phyloP scores from a whole-genome alignment of 2,888 invertebrate species.

The Thalpophila matura region DNA sequence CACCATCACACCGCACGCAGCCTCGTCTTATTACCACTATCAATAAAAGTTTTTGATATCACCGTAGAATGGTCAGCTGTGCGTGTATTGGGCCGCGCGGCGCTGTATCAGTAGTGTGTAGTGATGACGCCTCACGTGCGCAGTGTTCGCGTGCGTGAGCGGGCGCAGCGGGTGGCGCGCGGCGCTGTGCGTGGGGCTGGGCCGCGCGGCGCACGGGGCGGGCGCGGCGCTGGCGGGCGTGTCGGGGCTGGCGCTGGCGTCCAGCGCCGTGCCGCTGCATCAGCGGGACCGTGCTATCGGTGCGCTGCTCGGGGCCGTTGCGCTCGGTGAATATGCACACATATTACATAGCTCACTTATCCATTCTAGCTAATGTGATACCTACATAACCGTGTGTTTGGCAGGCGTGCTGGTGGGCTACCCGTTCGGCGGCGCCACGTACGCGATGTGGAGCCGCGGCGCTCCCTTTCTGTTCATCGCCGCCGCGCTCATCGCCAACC shows the following conservation, averaged over 20 bases:
- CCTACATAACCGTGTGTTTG: too few species aligned
- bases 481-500: slow-evolving; percentile 71
- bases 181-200: slow-evolving; percentile 68
- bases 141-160: slow-evolving; percentile 60
- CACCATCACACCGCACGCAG: too few species aligned
- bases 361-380: too few species aligned
- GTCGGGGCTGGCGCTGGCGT: slow-evolving; percentile 79
- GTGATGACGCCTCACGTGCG: slow-evolving; percentile 24
- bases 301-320: slow-evolving; percentile 83
- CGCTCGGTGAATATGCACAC: slow-evolving; percentile 73
- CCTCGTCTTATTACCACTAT: too few species aligned
- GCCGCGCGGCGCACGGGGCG: slow-evolving; percentile 77
- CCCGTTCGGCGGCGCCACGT: slow-evolving; percentile 82
- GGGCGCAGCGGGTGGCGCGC: slow-evolving; percentile 58
- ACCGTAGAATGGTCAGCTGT: too few species aligned
- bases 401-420: slow-evolving; percentile 86
- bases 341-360: too few species aligned
- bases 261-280: slow-evolving; percentile 68
- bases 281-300: slow-evolving; percentile 71
- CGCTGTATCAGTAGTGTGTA: not conserved
- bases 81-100: too few species aligned
- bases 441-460: slow-evolving; percentile 77
- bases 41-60: too few species aligned
- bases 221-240: slow-evolving; percentile 80
- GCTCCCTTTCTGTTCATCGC: slow-evolving; percentile 82